Percentiles rank a stretch among this genome's conserved stretches.
These are phyloP conservation scores for Drosophila mojavensis DNA, from an alignment of 1,140 invertebrate species.

Conservation along the genomic window DNA sequence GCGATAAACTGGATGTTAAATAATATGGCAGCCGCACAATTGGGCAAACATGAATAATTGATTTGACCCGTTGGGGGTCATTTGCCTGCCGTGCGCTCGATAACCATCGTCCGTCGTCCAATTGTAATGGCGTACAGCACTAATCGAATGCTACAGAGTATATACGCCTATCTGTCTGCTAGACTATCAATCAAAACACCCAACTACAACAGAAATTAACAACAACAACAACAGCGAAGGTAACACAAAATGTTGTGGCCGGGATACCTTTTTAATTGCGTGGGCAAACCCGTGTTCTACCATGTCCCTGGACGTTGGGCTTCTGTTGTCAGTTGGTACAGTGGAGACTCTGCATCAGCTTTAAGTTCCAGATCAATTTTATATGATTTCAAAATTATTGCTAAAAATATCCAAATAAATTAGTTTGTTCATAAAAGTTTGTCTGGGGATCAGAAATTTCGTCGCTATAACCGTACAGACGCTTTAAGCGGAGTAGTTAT, in stretches of 20 bases:
- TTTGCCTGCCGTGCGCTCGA: constrained; percentile 55
- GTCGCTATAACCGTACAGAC: too few relatives aligned
- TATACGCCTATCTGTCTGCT: constrained; percentile 4
- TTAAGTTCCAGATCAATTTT: too few relatives aligned
- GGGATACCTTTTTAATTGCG: constrained; percentile 35
- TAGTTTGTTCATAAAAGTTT: too few relatives aligned
- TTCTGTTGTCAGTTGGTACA: background rate
- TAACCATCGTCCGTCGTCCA: constrained; percentile 16
- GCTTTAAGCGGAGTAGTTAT: too few relatives aligned
- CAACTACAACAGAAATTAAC: constrained; percentile 10
- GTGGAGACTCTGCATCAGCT: background rate
- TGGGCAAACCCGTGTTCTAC: constrained; percentile 16
- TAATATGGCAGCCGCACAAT: constrained; percentile 29
- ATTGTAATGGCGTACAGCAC: constrained; percentile 29
- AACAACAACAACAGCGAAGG: background rate
- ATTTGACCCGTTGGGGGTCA: constrained; percentile 41
- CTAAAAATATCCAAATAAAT: too few relatives aligned
- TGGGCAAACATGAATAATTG: constrained; percentile 54
- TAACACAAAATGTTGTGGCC: background rate
- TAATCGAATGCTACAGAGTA: constrained; percentile 32
- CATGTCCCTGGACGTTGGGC: background rate
- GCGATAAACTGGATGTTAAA: constrained; percentile 1
- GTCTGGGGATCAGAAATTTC: too few relatives aligned
- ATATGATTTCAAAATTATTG: too few relatives aligned
- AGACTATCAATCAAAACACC: constrained; percentile 35